These are phyloP conservation scores for Natrix natrix DNA, from an alignment of 2,797 vertebrate species.

Conservation along the genomic window DNA sequence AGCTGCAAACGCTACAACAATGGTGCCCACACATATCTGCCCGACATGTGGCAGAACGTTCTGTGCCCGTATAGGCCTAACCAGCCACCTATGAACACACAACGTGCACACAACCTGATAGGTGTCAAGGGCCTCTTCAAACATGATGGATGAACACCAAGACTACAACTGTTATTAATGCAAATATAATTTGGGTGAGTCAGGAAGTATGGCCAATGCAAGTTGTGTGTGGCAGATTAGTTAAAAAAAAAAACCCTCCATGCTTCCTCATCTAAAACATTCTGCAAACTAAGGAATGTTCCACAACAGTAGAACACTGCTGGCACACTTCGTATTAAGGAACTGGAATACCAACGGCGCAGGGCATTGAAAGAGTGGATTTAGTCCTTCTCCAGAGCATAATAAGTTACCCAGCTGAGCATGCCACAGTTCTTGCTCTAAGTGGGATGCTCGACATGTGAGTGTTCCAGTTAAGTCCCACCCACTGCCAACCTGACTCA, in stretches of 20 bases:
- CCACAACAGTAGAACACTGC: not conserved
- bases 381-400: not conserved
- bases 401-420: not conserved
- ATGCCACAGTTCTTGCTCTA: not conserved
- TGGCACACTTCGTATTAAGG: not conserved
- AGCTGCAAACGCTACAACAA: no score
- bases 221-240: not conserved
- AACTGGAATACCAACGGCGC: not conserved
- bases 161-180: not conserved
- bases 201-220: not conserved
- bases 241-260: not conserved
- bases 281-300: not conserved
- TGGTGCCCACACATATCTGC: no score
- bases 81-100: no score
- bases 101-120: no score
- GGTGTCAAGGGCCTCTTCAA: no score
- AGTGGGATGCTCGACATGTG: not conserved
- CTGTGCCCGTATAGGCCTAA: no score
- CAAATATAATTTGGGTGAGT: not conserved
- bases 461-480: not conserved
- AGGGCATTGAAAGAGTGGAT: not conserved
- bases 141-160: not conserved
- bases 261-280: not conserved
- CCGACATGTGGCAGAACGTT: no score
- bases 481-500: not conserved